Base-by-base conservation (phyloP, 2,113 vertebrate genomes). In the Globicephala melas region DNA sequence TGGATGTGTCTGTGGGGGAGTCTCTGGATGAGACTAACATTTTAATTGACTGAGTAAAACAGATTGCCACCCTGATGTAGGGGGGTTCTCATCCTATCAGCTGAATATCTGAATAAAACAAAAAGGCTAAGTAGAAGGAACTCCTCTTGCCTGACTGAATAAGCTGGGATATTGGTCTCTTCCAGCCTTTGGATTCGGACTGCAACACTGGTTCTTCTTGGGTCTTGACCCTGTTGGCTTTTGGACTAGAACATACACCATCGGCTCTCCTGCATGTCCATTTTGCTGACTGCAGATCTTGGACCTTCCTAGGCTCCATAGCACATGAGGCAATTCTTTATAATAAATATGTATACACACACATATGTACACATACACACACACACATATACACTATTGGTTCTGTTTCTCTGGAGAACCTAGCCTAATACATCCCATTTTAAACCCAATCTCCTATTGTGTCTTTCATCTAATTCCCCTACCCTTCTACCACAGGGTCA, bases 371-470 rank as follows among this genome's bases (percentile, higher is more conserved):
- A 17, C 25, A 50, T 3, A 28, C 5, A 25, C 38, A 28, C 28
- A 58, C 26, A 87, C 26, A 87, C 21, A 36, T 3, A 23, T 38
- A 71, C 2, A 21, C 28, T 65, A 17, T 63, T 33, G 26, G 18
- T 71, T 94, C 26, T 94, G 21, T 84, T 85, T 90, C 26, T 80
- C 28, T 73, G 31, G 28, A 79, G 53, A 94, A 85, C 6, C 25
- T 89, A 15, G 14, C 21, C 63, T n/a, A 76, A 31, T 73, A 20
- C 0, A 23, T 3, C 0, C 3, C 28, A 50, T 38, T 80, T 91
- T 87, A 23, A 90, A 71, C 15, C 17, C 12, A 17, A 6, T 58
- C 13, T 74, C 12, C 41, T 95, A 70, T 10, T 53, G 20, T 70
- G 17, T 67, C 41, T 96, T 18, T 14, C 10, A 0, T 83, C 11